Evolutionary conservation across 2,113 vertebrate species (phyloP), one percentile per base, ranked within the genome.

Genomic region (Beaufortia kweichowensis): DNA sequence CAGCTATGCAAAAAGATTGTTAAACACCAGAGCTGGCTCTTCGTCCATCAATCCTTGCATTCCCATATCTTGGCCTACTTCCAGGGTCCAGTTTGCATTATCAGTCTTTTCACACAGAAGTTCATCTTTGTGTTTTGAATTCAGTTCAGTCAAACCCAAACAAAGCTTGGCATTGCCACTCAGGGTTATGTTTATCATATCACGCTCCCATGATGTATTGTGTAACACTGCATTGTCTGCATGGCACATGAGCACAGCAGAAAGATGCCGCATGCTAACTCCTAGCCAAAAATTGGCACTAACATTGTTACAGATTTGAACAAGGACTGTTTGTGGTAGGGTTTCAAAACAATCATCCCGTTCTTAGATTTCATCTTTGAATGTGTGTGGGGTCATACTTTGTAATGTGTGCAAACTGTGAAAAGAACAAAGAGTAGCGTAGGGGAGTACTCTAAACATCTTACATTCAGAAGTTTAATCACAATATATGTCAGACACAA

Each of bases 141-240:
- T 69, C 9, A 29, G 26, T 46, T 77, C 59, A 9, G 64, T 73
- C 56, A 82, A 82, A 79, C 77, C 77, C 81, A 82, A 82, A 82
- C 81, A 82, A 82, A 73, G 62, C 41, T 59, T 62, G 67, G 61
- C 66, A 79, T 68, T 82, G 77, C 77, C 77, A 82, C 73, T 82
- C 81, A 82, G 77, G 77, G 77, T 79, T 79, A 79, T 82, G 81
- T 82, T 79, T 82, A 73, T 79, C n/a, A 10, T 76, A 70, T 79
- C 43, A 26, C 29, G 72, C 33, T 72, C 17, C 7, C 28, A 63
- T 66, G 68, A 66, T 69, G 41, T 31, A 23, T 48, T 28, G 53
- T 60, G 4, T 50, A 76, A 46, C 15, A 35, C n/a, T 57, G n/a
- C 46, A 28, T 63, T 21, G 53, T 63, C n/a, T 15, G 29, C 11